phyloP scores from a whole-genome alignment of 2,888 invertebrate species.

The Himalopsyche tibetana region DNA sequence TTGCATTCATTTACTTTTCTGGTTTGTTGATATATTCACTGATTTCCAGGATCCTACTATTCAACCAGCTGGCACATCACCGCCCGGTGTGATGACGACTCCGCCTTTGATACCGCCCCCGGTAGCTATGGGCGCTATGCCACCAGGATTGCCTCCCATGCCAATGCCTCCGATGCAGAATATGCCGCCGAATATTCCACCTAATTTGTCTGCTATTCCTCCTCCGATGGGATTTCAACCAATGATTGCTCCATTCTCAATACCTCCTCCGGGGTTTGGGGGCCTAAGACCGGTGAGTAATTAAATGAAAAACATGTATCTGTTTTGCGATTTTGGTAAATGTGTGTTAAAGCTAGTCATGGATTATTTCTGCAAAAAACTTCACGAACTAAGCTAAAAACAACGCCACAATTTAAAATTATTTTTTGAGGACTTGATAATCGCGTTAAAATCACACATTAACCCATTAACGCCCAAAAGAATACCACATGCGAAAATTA shows the following conservation, averaged over 20 bases:
- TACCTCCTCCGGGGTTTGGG: slow-evolving; percentile 88
- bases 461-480: no score
- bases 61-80: slow-evolving; percentile 42
- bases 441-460: no score
- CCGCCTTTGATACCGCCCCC: slow-evolving; percentile 74
- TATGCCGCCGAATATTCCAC: slow-evolving; percentile 72
- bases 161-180: slow-evolving; percentile 74
- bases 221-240: slow-evolving; percentile 74
- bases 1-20: no score
- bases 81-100: slow-evolving; percentile 67
- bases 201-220: slow-evolving; percentile 73
- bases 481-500: no score
- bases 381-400: no score
- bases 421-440: no score
- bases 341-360: no score
- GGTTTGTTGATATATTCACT: neutral
- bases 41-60: slow-evolving; percentile 45
- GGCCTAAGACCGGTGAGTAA: slow-evolving; percentile 70
- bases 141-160: slow-evolving; percentile 71
- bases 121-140: slow-evolving; percentile 69
- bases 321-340: slow-evolving; percentile 45
- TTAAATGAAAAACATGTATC: slow-evolving; percentile 49
- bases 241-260: slow-evolving; percentile 82
- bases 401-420: no score
- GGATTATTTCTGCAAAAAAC: no score